Base-by-base conservation (phyloP, 2,888 invertebrate species). In the Agrochola circellaris region DNA sequence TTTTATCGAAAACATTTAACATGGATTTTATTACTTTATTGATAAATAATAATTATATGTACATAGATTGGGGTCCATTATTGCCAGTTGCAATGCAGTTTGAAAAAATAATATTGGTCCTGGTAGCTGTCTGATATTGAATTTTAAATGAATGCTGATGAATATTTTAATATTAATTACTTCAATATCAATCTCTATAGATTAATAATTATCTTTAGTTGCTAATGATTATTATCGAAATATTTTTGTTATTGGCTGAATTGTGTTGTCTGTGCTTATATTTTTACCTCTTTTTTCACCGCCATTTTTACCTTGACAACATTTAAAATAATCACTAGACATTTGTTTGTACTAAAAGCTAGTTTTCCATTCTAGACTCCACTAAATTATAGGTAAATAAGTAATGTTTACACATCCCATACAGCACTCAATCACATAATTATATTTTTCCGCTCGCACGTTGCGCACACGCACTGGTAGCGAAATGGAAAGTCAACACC, bases 401-500 rank as follows among this genome's bases (percentile, higher is more conserved):
- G 67, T 51, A 30, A 67, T 70, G 23, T 66, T 58, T 17, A 45
- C 17, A n/a, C 48, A 54, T 38, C 45, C 58, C 73, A 77, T 74
- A 77, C 71, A 65, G 23, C 60, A 77, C 65, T 65, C 68, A 34
- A 81, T 75, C 78, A 38, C 82, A 45, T 85, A 85, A 84, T 85
- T 56, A 85, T 78, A 83, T 87, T 88, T 87, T 87, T 86, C 88
- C 82, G 84, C 77, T 77, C 71, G 38, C 61, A 77, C 70, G 58
- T 11, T 87, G 84, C 87, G 88, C 88, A 73, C 74, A 83, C 87
- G 87, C 86, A 84, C 13, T 77, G 75, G 67, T 75, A 86, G 79
- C 77, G 87, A 90, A 90, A 90, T 81, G 88, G 90, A 90, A 90
- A 90, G 90, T 90, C 83, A 62, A 66, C 82, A 75, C 79, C 88